Percentiles rank a stretch among this genome's conserved stretches.
Evolutionary conservation across 2,113 vertebrate species (phyloP).

Genomic region (Strigops habroptila): DNA sequence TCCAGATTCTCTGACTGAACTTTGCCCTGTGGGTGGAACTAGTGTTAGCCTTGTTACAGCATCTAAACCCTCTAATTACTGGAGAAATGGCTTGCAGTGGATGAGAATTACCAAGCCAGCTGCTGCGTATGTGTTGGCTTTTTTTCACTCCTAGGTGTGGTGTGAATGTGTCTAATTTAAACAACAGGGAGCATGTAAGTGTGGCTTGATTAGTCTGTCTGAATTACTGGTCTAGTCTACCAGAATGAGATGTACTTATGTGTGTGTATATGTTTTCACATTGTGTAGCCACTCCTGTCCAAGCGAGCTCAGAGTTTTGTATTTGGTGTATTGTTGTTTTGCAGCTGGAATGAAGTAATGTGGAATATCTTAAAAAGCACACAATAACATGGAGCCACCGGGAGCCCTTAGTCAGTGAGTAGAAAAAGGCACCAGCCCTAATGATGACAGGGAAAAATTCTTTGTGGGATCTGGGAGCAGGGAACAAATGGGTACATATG

Average conservation of each 20-base stretch:
- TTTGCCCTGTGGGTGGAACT: conserved; percentile 25
- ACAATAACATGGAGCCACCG: neutral
- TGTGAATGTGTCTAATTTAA: neutral
- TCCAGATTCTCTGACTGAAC: neutral
- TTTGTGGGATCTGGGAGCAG: conserved; percentile 13
- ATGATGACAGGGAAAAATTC: conserved; percentile 26
- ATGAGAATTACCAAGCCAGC: neutral
- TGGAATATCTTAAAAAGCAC: neutral
- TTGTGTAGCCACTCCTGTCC: neutral
- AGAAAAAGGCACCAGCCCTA: neutral
- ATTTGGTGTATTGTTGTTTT: neutral
- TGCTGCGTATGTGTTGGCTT: neutral
- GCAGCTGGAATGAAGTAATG: neutral
- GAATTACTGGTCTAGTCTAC: rapidly evolving
- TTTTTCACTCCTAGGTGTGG: neutral
- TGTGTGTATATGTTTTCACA: neutral
- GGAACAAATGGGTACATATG: conserved; percentile 1
- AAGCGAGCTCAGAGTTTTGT: neutral
- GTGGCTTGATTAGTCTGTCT: neutral
- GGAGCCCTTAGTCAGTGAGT: neutral
- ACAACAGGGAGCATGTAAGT: neutral
- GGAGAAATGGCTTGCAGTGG: neutral
- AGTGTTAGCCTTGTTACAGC: conserved; percentile 4
- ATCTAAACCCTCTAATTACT: conserved; percentile 9
- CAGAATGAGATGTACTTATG: neutral